Evolutionary conservation across 2,113 vertebrate species (phyloP).

Genomic region (Melanotaenia duboulayi): DNA sequence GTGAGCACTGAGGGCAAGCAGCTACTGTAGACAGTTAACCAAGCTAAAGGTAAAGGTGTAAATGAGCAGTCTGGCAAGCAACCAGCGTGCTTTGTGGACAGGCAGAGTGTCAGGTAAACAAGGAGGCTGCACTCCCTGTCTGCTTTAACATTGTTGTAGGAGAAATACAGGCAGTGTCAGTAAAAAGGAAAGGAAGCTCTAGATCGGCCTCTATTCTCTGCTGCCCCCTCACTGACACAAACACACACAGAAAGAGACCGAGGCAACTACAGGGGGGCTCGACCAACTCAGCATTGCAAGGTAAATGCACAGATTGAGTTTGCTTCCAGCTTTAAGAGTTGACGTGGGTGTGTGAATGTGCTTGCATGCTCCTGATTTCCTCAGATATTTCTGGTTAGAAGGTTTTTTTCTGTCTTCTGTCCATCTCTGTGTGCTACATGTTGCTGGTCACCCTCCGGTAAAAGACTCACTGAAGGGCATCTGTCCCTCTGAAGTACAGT

Average conservation of each 20-base stretch:
- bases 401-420: slow-evolving; percentile 15
- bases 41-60: slow-evolving; percentile 16
- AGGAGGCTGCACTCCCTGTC: slow-evolving; percentile 50
- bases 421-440: slow-evolving; percentile 12
- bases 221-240: slow-evolving; percentile 34
- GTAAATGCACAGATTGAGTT: slow-evolving; percentile 56
- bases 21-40: slow-evolving; percentile 28
- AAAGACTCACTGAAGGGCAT: slow-evolving; percentile 5
- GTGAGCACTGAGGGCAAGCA: slow-evolving; percentile 24
- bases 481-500: slow-evolving; percentile 4
- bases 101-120: slow-evolving; percentile 57
- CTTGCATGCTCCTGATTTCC: background rate
- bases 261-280: slow-evolving; percentile 25
- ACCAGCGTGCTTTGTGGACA: slow-evolving; percentile 26
- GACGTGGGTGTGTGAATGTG: background rate
- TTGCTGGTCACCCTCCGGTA: background rate
- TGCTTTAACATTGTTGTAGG: slow-evolving; percentile 78
- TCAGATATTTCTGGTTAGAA: background rate
- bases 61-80: slow-evolving; percentile 29
- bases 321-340: slow-evolving; percentile 1
- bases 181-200: slow-evolving; percentile 76
- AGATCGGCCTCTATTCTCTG: slow-evolving; percentile 58
- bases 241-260: slow-evolving; percentile 44
- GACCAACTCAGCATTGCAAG: slow-evolving; percentile 49
- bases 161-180: slow-evolving; percentile 66